Evolutionary conservation across 1,140 invertebrate genomes (phyloP), one percentile per base, ranked within the genome.

Genomic region (Hestina assimilis): DNA sequence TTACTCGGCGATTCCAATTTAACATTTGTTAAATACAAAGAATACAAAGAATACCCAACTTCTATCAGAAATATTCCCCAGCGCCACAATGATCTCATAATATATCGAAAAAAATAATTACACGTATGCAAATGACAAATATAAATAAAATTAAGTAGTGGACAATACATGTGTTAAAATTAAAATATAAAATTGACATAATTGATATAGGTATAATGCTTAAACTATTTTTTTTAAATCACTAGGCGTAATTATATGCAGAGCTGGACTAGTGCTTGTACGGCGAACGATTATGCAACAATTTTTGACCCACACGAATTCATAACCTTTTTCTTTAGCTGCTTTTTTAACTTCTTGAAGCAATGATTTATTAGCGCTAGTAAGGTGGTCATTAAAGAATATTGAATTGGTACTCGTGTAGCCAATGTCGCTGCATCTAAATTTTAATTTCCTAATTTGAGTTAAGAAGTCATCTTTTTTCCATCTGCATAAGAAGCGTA

Each of bases 191-290:
- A n/a, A n/a, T n/a, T n/a, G n/a, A n/a, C n/a, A n/a, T n/a, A n/a
- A n/a, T n/a, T n/a, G n/a, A n/a, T n/a, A n/a, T n/a, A n/a, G n/a
- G n/a, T n/a, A n/a, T n/a, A n/a, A n/a, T n/a, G n/a, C 41, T 43
- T 26, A 43, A 26, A 43, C 41, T 26, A 43, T 43, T 26, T 26
- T 26, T 43, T 43, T 43, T 43, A 43, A 43, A 26, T 43, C 41
- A 24, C n/a, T 43, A 38, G 14, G 1, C 4, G 15, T 38, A 1
- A 20, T 8, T 12, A 38, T 8, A 38, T 38, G 35, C 14, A 38
- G 9, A 17, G 19, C 17, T 8, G 35, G 35, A 38, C 35, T 38
- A n/a, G 35, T 17, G 14, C 19, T 20, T 17, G 14, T n/a, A 38
- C 35, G 35, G 1, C 35, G 14, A 7, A 11, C 17, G 14, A 38